Conservation (phyloP, 2,797 vertebrate species). For the Melanotaenia parkinsoni region DNA sequence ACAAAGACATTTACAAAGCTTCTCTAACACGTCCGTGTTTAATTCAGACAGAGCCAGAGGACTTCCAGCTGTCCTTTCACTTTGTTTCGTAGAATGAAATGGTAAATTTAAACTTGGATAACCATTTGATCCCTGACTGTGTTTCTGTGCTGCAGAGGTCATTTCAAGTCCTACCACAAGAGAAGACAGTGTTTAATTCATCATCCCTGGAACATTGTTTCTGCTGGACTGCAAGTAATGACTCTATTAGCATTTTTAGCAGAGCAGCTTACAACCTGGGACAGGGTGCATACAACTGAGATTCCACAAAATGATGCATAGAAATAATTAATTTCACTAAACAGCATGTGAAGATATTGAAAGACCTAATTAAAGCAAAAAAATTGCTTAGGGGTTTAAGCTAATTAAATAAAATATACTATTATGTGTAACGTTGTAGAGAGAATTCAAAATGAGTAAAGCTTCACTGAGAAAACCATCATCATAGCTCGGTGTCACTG, state of each 20-base stretch:
- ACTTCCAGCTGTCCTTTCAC: slow-evolving; percentile 18
- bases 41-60: slow-evolving; percentile 38
- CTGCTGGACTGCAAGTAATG: slow-evolving; percentile 59
- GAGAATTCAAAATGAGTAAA: neutral
- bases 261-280: slow-evolving; percentile 29
- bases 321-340: neutral
- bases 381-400: neutral
- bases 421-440: slow-evolving; percentile 1
- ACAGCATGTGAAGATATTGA: slow-evolving; percentile 7
- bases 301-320: slow-evolving; percentile 29
- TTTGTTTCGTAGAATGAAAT: slow-evolving; percentile 35
- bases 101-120: slow-evolving; percentile 44
- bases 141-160: slow-evolving; percentile 50
- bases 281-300: slow-evolving; percentile 28
- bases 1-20: slow-evolving; percentile 39
- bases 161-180: slow-evolving; percentile 28
- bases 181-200: slow-evolving; percentile 65
- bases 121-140: slow-evolving; percentile 51
- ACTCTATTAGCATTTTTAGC: slow-evolving; percentile 60
- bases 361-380: slow-evolving; percentile 8
- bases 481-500: neutral
- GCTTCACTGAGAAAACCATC: slow-evolving; percentile 5
- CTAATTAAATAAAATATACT: neutral
- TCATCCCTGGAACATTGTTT: slow-evolving; percentile 55
- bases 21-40: slow-evolving; percentile 9